phyloP scores from a whole-genome alignment of 2,113 vertebrate species.

The Ochotona princeps region DNA sequence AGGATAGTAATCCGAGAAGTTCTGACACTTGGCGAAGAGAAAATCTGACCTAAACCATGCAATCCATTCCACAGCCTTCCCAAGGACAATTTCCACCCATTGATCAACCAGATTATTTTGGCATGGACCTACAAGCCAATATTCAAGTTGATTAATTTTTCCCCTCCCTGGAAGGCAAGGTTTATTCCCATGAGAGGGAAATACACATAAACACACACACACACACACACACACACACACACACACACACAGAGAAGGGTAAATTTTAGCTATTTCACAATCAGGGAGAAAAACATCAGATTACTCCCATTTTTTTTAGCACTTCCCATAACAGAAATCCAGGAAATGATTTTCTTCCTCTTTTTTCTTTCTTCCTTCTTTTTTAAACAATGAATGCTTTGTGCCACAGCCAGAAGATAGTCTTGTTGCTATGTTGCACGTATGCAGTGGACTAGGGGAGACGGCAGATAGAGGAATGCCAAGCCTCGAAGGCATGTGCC shows the following conservation, averaged over 20 bases:
- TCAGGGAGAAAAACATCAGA: constrained; percentile 52
- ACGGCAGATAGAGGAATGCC: constrained; percentile 64
- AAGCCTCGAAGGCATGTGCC: constrained; percentile 25
- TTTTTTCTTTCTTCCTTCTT: neutral
- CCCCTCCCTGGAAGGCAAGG: neutral
- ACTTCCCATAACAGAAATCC: constrained; percentile 49
- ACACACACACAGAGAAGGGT: neutral
- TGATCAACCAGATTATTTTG: constrained; percentile 32
- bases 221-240: no score
- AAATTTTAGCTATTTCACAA: constrained; percentile 43
- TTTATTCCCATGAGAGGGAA: neutral
- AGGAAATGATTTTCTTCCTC: constrained; percentile 25
- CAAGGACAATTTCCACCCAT: neutral
- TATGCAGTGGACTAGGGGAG: neutral
- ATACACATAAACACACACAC: no score
- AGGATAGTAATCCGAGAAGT: neutral
- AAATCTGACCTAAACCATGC: neutral
- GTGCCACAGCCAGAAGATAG: constrained; percentile 47
- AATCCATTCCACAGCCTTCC: neutral
- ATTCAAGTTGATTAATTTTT: constrained; percentile 1
- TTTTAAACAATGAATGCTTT: constrained; percentile 29
- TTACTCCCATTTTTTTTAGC: constrained; percentile 44
- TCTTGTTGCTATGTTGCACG: neutral
- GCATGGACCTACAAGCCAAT: neutral
- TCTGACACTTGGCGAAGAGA: neutral